phyloP scores from a whole-genome alignment of 2,888 invertebrate genomes.

The Lamproptera curius region DNA sequence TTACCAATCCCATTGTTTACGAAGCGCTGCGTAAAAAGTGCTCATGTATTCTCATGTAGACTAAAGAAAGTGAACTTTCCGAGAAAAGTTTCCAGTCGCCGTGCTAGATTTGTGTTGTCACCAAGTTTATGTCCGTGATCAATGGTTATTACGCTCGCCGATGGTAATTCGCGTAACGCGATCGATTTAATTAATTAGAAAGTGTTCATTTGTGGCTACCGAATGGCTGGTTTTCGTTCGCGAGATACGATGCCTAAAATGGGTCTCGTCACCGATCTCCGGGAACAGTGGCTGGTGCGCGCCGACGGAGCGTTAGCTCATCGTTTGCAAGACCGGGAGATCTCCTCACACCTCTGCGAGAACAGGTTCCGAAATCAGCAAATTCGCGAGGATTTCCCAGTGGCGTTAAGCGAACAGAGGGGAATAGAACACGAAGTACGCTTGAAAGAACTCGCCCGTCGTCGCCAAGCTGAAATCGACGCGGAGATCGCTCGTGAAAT shows the following conservation, averaged over 20 bases:
- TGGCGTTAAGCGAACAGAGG: conserved; percentile 64
- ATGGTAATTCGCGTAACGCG: conserved; percentile 13
- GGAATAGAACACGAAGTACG: conserved; percentile 62
- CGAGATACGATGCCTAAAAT: conserved; percentile 71
- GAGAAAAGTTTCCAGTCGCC: conserved; percentile 40
- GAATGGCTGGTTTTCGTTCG: conserved; percentile 62
- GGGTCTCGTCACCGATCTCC: conserved; percentile 67
- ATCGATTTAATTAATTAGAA: conserved; percentile 17
- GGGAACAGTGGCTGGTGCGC: conserved; percentile 71
- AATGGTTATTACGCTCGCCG: conserved; percentile 20
- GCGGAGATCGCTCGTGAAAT: conserved; percentile 69
- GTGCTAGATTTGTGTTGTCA: conserved; percentile 24
- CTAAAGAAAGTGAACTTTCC: conserved; percentile 57
- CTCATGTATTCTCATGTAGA: conserved; percentile 55
- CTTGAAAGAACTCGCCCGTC: conserved; percentile 52
- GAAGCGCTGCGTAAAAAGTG: conserved; percentile 58
- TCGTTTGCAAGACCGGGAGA: conserved; percentile 69
- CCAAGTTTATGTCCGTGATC: conserved; percentile 20
- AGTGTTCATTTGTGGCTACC: conserved; percentile 13
- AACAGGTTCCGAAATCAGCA: conserved; percentile 70
- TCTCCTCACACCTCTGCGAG: conserved; percentile 68
- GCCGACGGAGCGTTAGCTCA: conserved; percentile 70
- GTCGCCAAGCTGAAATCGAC: conserved; percentile 66
- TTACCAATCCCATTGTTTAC: conserved; percentile 65
- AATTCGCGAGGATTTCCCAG: conserved; percentile 70